Conservation (phyloP, 2,888 invertebrate species). For the Cerastoderma edule region DNA sequence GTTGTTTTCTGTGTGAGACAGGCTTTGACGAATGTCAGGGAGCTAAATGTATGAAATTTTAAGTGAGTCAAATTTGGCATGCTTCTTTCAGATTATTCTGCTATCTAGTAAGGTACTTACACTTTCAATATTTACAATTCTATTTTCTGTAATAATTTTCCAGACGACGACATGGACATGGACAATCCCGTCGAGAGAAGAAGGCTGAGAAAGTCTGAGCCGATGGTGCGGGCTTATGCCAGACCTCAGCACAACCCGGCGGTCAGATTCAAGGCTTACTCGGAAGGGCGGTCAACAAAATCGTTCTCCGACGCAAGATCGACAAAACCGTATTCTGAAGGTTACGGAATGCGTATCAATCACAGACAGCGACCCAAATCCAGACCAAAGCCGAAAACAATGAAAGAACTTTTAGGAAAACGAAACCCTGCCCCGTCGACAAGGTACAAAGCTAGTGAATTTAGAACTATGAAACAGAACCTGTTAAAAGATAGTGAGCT, state of each 20-base stretch:
- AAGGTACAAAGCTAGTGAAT: slow-evolving; percentile 48
- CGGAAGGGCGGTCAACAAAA: slow-evolving; percentile 1
- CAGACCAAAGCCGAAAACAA: slow-evolving; percentile 39
- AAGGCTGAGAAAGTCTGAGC: slow-evolving; percentile 8
- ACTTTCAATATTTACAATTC: no score
- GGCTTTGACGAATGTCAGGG: no score
- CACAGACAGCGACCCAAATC: background rate
- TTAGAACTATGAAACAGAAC: slow-evolving; percentile 47
- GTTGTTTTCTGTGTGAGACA: no score
- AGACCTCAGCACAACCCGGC: slow-evolving; percentile 4
- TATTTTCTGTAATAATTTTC: no score
- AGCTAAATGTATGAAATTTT: no score
- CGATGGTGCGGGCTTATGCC: slow-evolving; percentile 1
- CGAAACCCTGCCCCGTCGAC: slow-evolving; percentile 2
- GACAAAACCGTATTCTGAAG: background rate
- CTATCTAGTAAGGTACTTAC: no score
- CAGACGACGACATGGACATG: slow-evolving; percentile 34
- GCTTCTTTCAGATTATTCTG: no score
- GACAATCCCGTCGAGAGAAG: background rate
- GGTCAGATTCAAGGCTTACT: slow-evolving; percentile 4
- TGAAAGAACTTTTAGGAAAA: slow-evolving; percentile 46
- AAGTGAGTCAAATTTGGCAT: no score
- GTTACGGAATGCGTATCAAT: background rate
- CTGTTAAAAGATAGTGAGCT: slow-evolving; percentile 45
- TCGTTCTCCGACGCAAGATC: background rate